Evolutionary conservation across 2,797 vertebrate species (phyloP).

Genomic region (Centroberyx gerrardi): DNA sequence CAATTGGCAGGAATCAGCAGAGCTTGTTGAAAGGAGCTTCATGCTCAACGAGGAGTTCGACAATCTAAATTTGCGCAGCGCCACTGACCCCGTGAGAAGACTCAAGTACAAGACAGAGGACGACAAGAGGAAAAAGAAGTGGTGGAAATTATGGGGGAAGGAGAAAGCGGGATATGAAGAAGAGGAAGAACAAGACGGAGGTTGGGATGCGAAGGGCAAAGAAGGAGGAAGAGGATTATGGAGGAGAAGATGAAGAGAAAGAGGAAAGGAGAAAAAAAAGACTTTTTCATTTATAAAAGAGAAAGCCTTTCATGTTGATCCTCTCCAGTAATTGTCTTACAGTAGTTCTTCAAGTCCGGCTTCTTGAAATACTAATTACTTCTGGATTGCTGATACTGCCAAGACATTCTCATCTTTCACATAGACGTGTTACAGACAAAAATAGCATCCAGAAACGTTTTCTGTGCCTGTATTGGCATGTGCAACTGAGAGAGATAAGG

Average conservation of each 20-base stretch:
- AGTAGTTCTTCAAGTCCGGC: neutral
- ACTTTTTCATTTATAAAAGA: neutral
- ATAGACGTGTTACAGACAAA: neutral
- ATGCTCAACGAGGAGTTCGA: slow-evolving; percentile 89
- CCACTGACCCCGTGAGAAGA: slow-evolving; percentile 89
- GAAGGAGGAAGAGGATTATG: slow-evolving; percentile 50
- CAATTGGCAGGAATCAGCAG: slow-evolving; percentile 92
- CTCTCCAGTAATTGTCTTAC: slow-evolving; percentile 1
- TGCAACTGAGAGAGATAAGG: neutral
- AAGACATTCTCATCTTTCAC: neutral
- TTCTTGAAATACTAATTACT: neutral
- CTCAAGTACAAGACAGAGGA: slow-evolving; percentile 88
- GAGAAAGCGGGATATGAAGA: slow-evolving; percentile 36
- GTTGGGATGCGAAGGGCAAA: slow-evolving; percentile 50
- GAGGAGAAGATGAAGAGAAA: slow-evolving; percentile 52
- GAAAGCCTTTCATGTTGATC: slow-evolving; percentile 3
- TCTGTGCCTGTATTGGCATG: slow-evolving; percentile 5
- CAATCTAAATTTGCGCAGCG: slow-evolving; percentile 80
- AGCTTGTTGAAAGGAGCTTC: slow-evolving; percentile 92
- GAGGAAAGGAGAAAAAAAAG: neutral
- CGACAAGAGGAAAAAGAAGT: slow-evolving; percentile 82
- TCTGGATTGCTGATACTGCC: neutral
- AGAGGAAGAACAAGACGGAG: slow-evolving; percentile 49
- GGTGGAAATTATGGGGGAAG: slow-evolving; percentile 69
- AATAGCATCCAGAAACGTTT: neutral